Percentiles rank a stretch among this genome's conserved stretches.
Conservation (phyloP, 2,113 vertebrate species). For the Polypterus bichir region DNA sequence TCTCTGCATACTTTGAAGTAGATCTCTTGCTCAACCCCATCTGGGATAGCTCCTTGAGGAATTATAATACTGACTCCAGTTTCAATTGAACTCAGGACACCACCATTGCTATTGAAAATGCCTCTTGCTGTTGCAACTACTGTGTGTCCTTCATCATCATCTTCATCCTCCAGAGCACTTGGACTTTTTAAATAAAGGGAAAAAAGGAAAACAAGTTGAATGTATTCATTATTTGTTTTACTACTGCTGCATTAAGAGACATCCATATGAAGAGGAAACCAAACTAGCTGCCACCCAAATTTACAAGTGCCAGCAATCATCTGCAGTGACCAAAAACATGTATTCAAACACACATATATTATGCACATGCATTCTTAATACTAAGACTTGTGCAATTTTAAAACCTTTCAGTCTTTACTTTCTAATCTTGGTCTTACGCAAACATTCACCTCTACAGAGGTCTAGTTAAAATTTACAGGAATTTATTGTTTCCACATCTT, state of each 20-base stretch:
- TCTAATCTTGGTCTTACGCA: too few relatives aligned
- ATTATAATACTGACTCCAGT: conserved; percentile 97
- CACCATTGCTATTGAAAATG: conserved; percentile 90
- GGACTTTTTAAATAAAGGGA: conserved; percentile 68
- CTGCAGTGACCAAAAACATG: too few relatives aligned
- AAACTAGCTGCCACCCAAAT: too few relatives aligned
- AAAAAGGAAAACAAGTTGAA: conserved; percentile 2
- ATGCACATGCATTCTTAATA: too few relatives aligned
- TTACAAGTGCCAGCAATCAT: too few relatives aligned
- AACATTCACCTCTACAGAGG: too few relatives aligned
- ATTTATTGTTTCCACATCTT: too few relatives aligned
- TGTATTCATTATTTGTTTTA: too few relatives aligned
- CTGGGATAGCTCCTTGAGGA: conserved; percentile 91
- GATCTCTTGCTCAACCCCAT: conserved; percentile 93
- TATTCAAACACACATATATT: too few relatives aligned
- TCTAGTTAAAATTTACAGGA: too few relatives aligned
- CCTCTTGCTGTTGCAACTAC: conserved; percentile 92
- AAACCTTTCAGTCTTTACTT: too few relatives aligned
- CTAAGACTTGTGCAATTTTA: too few relatives aligned
- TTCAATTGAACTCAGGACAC: conserved; percentile 92
- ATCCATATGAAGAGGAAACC: not conserved
- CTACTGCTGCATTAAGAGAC: not conserved
- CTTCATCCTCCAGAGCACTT: conserved; percentile 83
- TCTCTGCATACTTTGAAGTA: conserved; percentile 98
- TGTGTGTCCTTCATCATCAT: conserved; percentile 91